Evolutionary conservation across 2,113 vertebrate species (phyloP).

Genomic region (Bubo blakistoni): DNA sequence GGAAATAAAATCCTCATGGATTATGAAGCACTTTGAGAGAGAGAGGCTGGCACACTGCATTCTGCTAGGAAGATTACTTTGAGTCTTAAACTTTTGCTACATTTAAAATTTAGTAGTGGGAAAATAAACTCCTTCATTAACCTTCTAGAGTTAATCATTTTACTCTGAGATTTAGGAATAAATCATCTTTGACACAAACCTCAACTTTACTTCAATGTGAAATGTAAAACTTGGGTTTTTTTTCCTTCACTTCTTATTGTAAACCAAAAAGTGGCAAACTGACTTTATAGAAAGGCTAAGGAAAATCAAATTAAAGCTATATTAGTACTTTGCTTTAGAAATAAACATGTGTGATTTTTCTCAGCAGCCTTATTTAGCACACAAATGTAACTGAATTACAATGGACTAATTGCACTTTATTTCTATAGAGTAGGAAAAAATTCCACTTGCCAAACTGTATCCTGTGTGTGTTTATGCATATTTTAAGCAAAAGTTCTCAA

Average conservation of each 20-base stretch:
- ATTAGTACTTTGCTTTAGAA: neutral
- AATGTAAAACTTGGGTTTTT: rapidly evolving
- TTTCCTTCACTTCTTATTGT: neutral
- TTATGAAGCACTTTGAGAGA: neutral
- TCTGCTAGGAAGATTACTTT: neutral
- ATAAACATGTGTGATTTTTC: neutral
- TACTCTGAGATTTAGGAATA: neutral
- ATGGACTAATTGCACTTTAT: neutral
- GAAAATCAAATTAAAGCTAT: neutral
- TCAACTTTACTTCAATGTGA: neutral
- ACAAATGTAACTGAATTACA: neutral
- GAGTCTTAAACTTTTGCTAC: neutral
- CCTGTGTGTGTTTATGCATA: neutral
- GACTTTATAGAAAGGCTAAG: neutral
- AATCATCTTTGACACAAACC: neutral
- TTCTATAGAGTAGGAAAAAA: neutral
- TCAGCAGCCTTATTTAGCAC: neutral
- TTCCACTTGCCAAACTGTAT: neutral
- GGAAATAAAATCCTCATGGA: neutral
- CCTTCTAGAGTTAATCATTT: neutral
- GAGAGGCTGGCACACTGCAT: neutral
- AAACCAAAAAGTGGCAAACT: neutral
- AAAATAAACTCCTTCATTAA: neutral
- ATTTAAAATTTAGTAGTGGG: neutral
- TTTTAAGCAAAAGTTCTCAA: neutral